A percentile compares a stretch with the other conserved stretches of the same genome.
These are phyloP conservation scores for Thalassophryne amazonica DNA, from an alignment of 2,797 vertebrate species.

Conservation along the genomic window DNA sequence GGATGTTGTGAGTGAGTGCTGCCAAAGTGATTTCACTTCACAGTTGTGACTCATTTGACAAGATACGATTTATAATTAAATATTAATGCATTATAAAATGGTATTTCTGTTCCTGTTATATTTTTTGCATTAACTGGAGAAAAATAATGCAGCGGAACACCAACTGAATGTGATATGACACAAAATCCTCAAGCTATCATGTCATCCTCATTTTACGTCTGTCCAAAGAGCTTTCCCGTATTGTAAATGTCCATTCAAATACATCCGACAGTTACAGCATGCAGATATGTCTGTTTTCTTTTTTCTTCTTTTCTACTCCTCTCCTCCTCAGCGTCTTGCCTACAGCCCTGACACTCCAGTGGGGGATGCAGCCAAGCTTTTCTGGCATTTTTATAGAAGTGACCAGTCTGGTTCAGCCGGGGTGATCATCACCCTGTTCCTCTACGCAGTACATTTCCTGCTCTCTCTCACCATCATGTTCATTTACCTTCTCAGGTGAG, in stretches of 20 bases:
- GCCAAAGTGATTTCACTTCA: constrained; percentile 14
- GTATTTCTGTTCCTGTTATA: neutral
- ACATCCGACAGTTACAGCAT: neutral
- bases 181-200: neutral
- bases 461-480: constrained; percentile 81
- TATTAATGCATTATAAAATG: neutral
- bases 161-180: neutral
- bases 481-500: constrained; percentile 90
- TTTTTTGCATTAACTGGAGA: neutral
- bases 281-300: neutral
- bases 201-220: neutral
- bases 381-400: constrained; percentile 85
- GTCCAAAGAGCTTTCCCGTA: neutral
- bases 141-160: neutral
- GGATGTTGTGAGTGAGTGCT: constrained; percentile 21
- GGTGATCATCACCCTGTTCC: constrained; percentile 81
- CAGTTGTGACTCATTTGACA: neutral
- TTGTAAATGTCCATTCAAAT: constrained; percentile 7
- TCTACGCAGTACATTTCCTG: constrained; percentile 82
- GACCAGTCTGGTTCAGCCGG: constrained; percentile 82
- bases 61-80: neutral
- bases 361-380: constrained; percentile 90
- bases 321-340: constrained; percentile 74
- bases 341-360: constrained; percentile 78
- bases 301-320: neutral